A percentile compares a stretch with the other conserved stretches of the same genome.
Conservation (phyloP, 2,888 invertebrate species). For the Cantharis rufa region DNA sequence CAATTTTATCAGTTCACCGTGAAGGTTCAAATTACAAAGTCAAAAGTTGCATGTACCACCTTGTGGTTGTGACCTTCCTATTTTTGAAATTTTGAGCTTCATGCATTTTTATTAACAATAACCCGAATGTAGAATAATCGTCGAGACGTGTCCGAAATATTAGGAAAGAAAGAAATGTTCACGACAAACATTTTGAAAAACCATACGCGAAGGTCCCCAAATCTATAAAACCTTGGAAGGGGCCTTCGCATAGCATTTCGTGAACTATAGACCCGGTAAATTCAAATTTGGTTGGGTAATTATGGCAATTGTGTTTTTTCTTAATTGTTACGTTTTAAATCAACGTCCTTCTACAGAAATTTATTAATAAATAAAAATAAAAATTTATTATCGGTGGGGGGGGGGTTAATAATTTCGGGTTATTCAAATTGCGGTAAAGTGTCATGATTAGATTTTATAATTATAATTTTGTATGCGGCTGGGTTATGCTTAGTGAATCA, state of each 20-base stretch:
- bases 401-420: background rate
- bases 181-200: background rate
- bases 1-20: background rate
- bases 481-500: background rate
- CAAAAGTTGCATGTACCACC: background rate
- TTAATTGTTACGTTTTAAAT: background rate
- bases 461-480: background rate
- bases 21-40: conserved; percentile 1
- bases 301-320: background rate
- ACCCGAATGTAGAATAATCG: background rate
- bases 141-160: background rate
- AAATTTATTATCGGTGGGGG: too few species aligned
- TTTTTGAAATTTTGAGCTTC: background rate
- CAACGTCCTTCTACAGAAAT: background rate
- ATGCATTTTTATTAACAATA: background rate
- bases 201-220: background rate
- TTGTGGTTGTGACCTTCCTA: background rate
- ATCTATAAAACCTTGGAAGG: background rate
- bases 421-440: background rate
- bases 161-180: background rate
- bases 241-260: background rate
- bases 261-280: background rate
- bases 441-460: background rate
- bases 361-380: too few species aligned
- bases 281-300: background rate